These are phyloP conservation scores for Danio choprae DNA, from an alignment of 2,797 vertebrate genomes.

Conservation along the genomic window DNA sequence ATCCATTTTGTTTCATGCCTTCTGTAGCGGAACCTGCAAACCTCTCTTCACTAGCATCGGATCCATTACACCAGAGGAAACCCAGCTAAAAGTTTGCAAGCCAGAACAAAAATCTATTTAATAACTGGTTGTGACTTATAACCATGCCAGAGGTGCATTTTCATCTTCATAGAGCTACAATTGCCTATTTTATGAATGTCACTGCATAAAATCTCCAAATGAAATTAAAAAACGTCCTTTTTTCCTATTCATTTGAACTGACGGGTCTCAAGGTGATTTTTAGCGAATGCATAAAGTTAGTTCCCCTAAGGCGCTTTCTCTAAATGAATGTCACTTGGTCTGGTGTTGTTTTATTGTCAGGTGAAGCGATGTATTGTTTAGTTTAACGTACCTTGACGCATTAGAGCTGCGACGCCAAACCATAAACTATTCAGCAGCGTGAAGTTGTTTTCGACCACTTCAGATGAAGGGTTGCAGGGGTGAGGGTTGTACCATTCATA, in stretches of 20 bases:
- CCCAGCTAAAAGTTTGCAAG: conserved; percentile 23
- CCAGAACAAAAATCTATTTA: conserved; percentile 21
- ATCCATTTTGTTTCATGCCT: conserved; percentile 46
- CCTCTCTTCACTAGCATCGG: conserved; percentile 28
- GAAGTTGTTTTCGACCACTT: conserved; percentile 97
- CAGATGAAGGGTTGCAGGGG: conserved; percentile 94
- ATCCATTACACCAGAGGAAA: conserved; percentile 33
- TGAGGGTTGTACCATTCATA: conserved; percentile 99
- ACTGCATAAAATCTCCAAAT: background rate
- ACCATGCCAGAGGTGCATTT: background rate
- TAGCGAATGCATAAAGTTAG: background rate
- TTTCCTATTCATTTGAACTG: background rate
- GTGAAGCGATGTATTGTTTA: background rate
- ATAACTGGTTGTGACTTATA: background rate
- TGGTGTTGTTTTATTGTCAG: background rate
- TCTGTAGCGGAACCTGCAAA: conserved; percentile 35
- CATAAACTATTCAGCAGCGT: conserved; percentile 98
- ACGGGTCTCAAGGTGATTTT: conserved; percentile 3
- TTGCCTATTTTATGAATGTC: background rate
- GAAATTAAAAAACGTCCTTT: background rate
- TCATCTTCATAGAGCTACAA: background rate
- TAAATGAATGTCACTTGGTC: background rate
- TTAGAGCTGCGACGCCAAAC: conserved; percentile 97
- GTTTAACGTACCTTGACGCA: conserved; percentile 92
- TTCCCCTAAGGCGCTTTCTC: background rate